phyloP scores from a whole-genome alignment of 2,888 invertebrate species.

The Ormyrus thymus region DNA sequence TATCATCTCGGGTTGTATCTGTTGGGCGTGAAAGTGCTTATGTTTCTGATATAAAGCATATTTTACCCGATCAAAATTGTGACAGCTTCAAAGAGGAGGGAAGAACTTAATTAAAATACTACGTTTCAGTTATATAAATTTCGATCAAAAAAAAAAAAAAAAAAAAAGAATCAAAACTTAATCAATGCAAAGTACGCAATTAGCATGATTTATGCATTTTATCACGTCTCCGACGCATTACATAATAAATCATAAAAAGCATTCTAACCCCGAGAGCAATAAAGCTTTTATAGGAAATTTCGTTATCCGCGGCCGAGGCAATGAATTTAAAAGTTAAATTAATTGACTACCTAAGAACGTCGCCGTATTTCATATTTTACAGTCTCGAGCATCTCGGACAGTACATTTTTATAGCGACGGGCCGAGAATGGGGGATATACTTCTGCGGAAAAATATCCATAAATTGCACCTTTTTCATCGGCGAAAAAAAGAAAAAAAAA shows the following conservation, averaged over 20 bases:
- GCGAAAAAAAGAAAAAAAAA: conserved; percentile 15
- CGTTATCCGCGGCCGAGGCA: background rate
- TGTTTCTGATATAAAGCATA: no score
- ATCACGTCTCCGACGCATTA: background rate
- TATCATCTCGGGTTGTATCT: no score
- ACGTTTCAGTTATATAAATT: background rate
- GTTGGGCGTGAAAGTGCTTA: no score
- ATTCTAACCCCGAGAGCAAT: conserved; percentile 6
- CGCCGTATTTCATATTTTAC: conserved; percentile 16
- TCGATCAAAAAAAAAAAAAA: background rate
- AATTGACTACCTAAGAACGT: background rate
- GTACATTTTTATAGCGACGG: background rate
- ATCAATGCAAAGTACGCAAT: background rate
- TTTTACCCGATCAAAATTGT: no score
- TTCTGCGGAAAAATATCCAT: conserved; percentile 36
- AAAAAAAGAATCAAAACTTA: background rate
- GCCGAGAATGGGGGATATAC: background rate
- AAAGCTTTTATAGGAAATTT: conserved; percentile 11
- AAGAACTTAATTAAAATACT: background rate
- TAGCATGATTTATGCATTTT: conserved; percentile 17
- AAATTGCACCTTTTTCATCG: conserved; percentile 44
- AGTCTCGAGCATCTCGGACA: background rate
- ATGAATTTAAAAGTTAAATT: background rate
- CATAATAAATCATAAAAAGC: conserved; percentile 9
- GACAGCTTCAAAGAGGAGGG: no score